Conservation (phyloP, 2,888 invertebrate species). For the Adelognathus sp. region DNA sequence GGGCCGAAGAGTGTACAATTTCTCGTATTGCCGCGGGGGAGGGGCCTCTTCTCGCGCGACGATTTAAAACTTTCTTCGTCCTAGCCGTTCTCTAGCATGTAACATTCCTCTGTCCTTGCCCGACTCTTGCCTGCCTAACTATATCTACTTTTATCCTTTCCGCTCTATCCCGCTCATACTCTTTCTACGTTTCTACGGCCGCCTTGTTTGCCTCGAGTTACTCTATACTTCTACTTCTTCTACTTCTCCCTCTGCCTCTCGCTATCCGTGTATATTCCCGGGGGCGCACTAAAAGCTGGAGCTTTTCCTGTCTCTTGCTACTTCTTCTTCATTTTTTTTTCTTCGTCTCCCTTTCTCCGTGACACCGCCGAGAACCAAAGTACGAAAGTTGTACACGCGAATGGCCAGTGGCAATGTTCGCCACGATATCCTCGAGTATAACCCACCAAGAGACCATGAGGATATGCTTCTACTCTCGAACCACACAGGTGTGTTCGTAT, state of each 20-base stretch:
- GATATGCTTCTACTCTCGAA: constrained; percentile 10
- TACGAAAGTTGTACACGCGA: constrained; percentile 48
- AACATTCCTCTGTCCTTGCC: neutral
- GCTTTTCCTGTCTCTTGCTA: constrained; percentile 25
- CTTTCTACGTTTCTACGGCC: constrained; percentile 47
- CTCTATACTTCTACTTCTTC: constrained; percentile 47
- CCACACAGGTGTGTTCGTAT: constrained; percentile 2
- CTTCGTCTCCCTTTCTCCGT: constrained; percentile 20
- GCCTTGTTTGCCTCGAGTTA: constrained; percentile 57
- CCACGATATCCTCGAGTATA: constrained; percentile 6
- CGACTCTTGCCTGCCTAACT: neutral
- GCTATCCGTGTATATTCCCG: constrained; percentile 53
- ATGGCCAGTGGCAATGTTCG: constrained; percentile 12
- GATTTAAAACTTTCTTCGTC: constrained; percentile 49
- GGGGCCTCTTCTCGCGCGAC: constrained; percentile 15
- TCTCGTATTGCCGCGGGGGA: neutral
- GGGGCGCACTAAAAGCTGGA: constrained; percentile 54
- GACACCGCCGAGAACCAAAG: constrained; percentile 48
- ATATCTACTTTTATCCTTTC: neutral
- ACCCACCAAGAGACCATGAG: neutral
- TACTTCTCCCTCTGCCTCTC: constrained; percentile 27
- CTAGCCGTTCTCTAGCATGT: constrained; percentile 5
- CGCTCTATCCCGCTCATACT: constrained; percentile 30
- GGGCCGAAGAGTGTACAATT: constrained; percentile 38
- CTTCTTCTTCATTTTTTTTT: constrained; percentile 10